Evolutionary conservation across 1,140 invertebrate species (phyloP).

Genomic region (Heliconius congener): DNA sequence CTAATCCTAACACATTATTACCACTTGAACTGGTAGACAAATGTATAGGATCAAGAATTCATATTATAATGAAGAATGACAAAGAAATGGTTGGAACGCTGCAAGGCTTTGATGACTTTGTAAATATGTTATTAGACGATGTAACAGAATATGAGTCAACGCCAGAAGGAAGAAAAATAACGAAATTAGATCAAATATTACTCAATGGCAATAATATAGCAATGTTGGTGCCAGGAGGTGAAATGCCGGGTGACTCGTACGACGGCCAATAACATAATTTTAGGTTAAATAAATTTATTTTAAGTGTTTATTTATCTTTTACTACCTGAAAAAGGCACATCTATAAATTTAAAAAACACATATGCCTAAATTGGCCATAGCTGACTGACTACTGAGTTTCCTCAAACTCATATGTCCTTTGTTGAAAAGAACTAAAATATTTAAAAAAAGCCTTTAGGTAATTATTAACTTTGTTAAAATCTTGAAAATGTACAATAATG

Average conservation of each 20-base stretch:
- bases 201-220: slow-evolving; percentile 99
- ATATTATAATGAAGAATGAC: slow-evolving; percentile 99
- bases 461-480: too few species aligned
- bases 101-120: slow-evolving; percentile 99
- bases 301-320: slow-evolving; percentile 10
- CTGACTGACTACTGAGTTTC: too few species aligned
- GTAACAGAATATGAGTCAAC: slow-evolving; percentile 98
- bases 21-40: slow-evolving; percentile 98
- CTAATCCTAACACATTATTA: slow-evolving; percentile 73
- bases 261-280: slow-evolving; percentile 49
- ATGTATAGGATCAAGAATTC: slow-evolving; percentile 99
- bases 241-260: slow-evolving; percentile 76
- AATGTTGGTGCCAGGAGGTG: slow-evolving; percentile 88
- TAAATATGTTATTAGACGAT: slow-evolving; percentile 97
- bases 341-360: not conserved
- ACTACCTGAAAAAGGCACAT: not conserved
- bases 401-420: too few species aligned
- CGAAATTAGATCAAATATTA: slow-evolving; percentile 98
- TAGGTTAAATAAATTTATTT: slow-evolving; percentile 36
- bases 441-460: too few species aligned
- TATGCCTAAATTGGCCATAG: too few species aligned
- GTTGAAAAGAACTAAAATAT: too few species aligned
- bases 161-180: slow-evolving; percentile 96
- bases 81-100: slow-evolving; percentile 99
- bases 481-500: too few species aligned